Evolutionary conservation across 2,113 vertebrate genomes (phyloP).

Genomic region (Vicugna pacos): DNA sequence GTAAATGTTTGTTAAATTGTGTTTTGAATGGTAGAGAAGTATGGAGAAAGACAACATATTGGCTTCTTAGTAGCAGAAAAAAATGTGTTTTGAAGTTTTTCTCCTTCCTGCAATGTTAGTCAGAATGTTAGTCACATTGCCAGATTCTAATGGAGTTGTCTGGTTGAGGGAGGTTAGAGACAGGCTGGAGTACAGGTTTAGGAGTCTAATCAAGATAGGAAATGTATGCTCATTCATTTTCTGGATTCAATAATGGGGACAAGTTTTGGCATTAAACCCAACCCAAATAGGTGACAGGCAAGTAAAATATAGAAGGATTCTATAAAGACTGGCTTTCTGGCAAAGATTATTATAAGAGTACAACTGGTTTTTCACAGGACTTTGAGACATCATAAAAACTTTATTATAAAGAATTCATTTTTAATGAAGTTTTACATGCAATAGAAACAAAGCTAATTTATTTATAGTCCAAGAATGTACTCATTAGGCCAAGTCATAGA

Average conservation of each 20-base stretch:
- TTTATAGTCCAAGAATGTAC: background rate
- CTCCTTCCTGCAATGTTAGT: background rate
- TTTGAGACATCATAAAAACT: conserved; percentile 7
- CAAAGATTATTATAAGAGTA: background rate
- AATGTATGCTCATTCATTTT: background rate
- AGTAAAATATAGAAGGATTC: conserved; percentile 3
- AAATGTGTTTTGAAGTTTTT: background rate
- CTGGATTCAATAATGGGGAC: background rate
- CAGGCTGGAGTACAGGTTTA: background rate
- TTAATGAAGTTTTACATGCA: background rate
- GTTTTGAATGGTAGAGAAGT: background rate
- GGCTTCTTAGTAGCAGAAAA: background rate
- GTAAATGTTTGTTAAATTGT: background rate
- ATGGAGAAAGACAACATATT: background rate
- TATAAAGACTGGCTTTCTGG: conserved; percentile 17
- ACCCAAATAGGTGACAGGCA: background rate
- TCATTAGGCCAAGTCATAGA: background rate
- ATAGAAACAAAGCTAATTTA: background rate
- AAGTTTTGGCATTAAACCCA: background rate
- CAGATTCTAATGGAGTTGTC: background rate
- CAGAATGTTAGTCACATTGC: background rate
- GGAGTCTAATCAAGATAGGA: background rate
- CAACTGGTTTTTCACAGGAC: background rate
- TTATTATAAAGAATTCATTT: conserved; percentile 22
- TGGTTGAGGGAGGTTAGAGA: background rate